A percentile compares a stretch with the other conserved stretches of the same genome.
phyloP scores from a whole-genome alignment of 2,888 invertebrate species.

The Clivina fossor region DNA sequence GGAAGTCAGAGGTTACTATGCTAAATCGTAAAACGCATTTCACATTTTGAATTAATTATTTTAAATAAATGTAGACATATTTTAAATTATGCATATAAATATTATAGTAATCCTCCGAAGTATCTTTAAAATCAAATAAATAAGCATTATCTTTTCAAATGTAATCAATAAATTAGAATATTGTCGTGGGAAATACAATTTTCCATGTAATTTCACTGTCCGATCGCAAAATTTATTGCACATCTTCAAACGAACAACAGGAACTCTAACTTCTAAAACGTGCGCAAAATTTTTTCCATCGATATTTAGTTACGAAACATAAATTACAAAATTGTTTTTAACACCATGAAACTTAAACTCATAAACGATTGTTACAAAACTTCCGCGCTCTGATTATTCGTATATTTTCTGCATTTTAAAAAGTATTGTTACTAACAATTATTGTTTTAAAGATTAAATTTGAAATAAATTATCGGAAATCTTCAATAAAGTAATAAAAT shows the following conservation, averaged over 20 bases:
- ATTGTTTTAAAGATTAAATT: slow-evolving; percentile 6
- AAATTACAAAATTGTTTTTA: slow-evolving; percentile 5
- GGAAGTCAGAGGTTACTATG: slow-evolving; percentile 10
- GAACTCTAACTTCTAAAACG: slow-evolving; percentile 14
- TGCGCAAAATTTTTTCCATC: slow-evolving; percentile 12
- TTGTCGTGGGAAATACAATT: slow-evolving; percentile 13
- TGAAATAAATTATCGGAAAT: slow-evolving; percentile 1
- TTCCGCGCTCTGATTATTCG: neutral
- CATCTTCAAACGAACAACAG: slow-evolving; percentile 8
- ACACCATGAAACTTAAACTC: neutral
- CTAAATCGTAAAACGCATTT: too few relatives aligned
- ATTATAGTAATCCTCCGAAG: too few relatives aligned
- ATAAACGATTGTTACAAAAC: neutral
- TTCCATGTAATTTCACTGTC: slow-evolving; percentile 12
- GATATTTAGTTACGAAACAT: slow-evolving; percentile 10
- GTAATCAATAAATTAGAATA: too few relatives aligned
- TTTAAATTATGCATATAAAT: too few relatives aligned
- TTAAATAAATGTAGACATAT: neutral
- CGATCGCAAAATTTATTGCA: slow-evolving; percentile 14
- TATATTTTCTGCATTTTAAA: neutral
- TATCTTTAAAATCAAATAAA: too few relatives aligned
- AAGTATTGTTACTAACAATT: neutral
- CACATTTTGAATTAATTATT: too few relatives aligned
- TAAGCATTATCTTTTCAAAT: too few relatives aligned
- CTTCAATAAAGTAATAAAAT: neutral